Evolutionary conservation across 2,888 invertebrate species (phyloP).

Genomic region (Tiphia femorata): DNA sequence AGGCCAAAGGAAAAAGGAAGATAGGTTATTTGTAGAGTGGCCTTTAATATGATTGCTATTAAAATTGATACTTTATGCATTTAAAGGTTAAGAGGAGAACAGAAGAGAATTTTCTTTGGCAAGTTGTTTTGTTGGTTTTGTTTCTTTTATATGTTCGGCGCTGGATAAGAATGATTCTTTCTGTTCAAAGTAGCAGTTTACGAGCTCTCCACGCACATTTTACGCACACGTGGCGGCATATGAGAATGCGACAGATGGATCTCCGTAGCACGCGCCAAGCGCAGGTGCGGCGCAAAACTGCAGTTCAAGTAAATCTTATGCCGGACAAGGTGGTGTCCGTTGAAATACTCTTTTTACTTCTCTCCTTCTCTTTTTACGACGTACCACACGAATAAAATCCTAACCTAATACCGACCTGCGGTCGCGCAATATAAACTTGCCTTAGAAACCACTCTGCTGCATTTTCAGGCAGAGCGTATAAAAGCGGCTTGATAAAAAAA

Average conservation of each 20-base stretch:
- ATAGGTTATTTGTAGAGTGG: too few relatives aligned
- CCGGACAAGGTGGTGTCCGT: constrained; percentile 46
- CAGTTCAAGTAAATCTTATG: constrained; percentile 56
- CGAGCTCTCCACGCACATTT: not conserved
- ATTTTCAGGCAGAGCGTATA: too few relatives aligned
- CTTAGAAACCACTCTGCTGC: too few relatives aligned
- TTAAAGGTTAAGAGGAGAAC: too few relatives aligned
- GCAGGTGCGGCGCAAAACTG: constrained; percentile 46
- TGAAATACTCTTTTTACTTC: constrained; percentile 16
- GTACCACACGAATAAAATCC: too few relatives aligned
- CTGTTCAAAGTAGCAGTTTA: not conserved
- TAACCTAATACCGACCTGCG: too few relatives aligned
- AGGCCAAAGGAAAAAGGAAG: too few relatives aligned
- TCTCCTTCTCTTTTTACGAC: constrained; percentile 14
- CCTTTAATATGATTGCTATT: too few relatives aligned
- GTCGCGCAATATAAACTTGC: too few relatives aligned
- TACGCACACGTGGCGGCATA: constrained; percentile 24
- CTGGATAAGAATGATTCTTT: not conserved
- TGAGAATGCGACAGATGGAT: constrained; percentile 52
- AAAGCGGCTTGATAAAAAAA: too few relatives aligned
- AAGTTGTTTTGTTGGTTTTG: not conserved
- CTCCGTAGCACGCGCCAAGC: constrained; percentile 54
- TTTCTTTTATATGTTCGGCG: not conserved
- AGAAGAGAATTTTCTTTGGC: not conserved
- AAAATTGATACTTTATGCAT: too few relatives aligned